Percentiles rank a stretch among this genome's conserved stretches.
These are phyloP conservation scores for Psophia crepitans DNA, from an alignment of 2,113 vertebrate species.

Conservation along the genomic window DNA sequence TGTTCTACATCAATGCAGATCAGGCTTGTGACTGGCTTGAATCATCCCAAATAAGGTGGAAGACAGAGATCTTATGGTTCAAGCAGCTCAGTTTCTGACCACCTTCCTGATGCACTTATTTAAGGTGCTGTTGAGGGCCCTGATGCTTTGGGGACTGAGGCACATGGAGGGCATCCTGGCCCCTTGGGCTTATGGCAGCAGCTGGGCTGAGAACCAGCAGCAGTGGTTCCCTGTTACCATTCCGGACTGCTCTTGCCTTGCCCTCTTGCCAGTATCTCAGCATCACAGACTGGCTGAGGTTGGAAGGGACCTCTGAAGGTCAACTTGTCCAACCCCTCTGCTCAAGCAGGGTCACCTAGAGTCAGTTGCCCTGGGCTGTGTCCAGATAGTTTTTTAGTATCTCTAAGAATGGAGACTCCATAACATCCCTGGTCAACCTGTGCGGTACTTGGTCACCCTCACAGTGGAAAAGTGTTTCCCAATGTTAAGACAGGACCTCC, in stretches of 20 bases:
- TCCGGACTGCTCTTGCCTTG: neutral
- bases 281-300: neutral
- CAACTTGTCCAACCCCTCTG: neutral
- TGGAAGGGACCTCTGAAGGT: neutral
- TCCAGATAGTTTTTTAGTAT: neutral
- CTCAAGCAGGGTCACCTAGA: neutral
- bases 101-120: neutral
- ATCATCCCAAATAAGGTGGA: neutral
- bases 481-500: neutral
- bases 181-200: neutral
- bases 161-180: neutral
- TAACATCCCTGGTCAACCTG: neutral
- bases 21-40: neutral
- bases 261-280: neutral
- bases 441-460: neutral
- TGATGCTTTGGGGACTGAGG: neutral
- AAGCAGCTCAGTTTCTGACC: neutral
- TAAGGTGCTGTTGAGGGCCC: neutral
- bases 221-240: neutral
- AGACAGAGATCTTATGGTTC: neutral
- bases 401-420: neutral
- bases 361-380: neutral
- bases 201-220: neutral
- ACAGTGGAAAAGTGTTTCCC: neutral
- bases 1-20: neutral